These are phyloP conservation scores for Acrobasis suavella DNA, from an alignment of 2,888 invertebrate genomes.

Conservation along the genomic window DNA sequence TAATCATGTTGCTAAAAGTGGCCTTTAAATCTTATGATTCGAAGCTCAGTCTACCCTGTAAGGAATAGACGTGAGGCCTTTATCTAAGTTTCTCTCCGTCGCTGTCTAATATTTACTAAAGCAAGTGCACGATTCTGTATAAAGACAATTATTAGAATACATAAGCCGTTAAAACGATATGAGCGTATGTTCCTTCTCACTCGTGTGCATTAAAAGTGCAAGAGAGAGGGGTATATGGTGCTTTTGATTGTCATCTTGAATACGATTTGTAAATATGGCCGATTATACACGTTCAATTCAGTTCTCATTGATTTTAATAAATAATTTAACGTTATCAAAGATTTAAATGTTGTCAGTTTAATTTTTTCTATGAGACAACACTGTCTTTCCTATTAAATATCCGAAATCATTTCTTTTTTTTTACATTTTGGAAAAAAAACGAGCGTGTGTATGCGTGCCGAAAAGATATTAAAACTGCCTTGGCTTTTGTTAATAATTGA, in stretches of 20 bases:
- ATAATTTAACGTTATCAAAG: no score
- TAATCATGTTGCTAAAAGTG: not conserved
- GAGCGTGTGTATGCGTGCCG: not conserved
- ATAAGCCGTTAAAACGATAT: conserved; percentile 1
- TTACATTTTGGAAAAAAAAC: not conserved
- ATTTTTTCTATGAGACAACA: no score
- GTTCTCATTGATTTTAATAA: not conserved
- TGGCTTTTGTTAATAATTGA: conserved; percentile 9
- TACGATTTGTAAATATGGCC: not conserved
- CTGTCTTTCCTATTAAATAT: no score
- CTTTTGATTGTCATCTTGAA: conserved; percentile 1
- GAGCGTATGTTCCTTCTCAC: not conserved
- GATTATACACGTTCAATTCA: conserved; percentile 1
- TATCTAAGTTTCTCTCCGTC: not conserved
- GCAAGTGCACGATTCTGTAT: not conserved
- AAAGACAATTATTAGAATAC: conserved; percentile 8
- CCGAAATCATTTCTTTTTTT: no score
- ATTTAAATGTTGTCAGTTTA: no score
- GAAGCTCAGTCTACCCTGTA: not conserved
- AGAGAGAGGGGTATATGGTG: conserved; percentile 5
- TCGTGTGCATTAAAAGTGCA: not conserved
- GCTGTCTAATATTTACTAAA: not conserved
- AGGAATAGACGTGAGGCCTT: not conserved
- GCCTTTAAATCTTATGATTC: not conserved
- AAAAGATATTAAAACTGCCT: not conserved